Evolutionary conservation across 2,113 vertebrate species (phyloP).

Genomic region (Cichladusa arquata): DNA sequence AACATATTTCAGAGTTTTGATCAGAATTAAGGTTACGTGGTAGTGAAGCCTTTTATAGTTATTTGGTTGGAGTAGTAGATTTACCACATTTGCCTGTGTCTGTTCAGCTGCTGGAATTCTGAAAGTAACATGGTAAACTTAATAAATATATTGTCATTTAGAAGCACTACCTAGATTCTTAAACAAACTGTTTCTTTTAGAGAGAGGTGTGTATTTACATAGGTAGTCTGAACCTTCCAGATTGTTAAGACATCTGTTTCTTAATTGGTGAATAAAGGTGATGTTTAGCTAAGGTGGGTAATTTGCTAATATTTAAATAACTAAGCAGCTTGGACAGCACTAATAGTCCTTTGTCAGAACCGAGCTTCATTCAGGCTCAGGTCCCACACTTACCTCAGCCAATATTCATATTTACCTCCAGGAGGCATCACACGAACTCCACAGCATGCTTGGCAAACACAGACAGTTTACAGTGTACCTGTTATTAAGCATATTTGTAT

Average conservation of each 20-base stretch:
- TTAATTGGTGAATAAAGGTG: background rate
- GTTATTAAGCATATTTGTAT: background rate
- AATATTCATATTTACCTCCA: background rate
- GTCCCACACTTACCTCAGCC: background rate
- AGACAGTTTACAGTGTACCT: background rate
- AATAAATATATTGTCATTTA: background rate
- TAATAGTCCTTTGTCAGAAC: background rate
- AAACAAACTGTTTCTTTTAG: background rate
- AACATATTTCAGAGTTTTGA: background rate
- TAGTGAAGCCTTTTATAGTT: background rate
- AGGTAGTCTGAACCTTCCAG: background rate
- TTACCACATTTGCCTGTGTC: background rate
- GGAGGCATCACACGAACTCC: accelerated
- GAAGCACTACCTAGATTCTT: background rate
- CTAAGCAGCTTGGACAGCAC: background rate
- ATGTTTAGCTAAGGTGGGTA: background rate
- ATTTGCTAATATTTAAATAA: background rate
- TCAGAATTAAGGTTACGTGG: background rate
- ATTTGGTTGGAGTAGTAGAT: background rate
- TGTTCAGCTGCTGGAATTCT: background rate
- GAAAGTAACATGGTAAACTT: background rate
- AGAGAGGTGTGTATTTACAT: background rate
- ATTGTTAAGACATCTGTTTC: background rate
- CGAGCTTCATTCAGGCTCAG: background rate
- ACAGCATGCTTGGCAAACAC: accelerated